Evolutionary conservation across 1,140 invertebrate genomes (phyloP), one percentile per base, ranked within the genome.

Genomic region (Bombus sylvicola): DNA sequence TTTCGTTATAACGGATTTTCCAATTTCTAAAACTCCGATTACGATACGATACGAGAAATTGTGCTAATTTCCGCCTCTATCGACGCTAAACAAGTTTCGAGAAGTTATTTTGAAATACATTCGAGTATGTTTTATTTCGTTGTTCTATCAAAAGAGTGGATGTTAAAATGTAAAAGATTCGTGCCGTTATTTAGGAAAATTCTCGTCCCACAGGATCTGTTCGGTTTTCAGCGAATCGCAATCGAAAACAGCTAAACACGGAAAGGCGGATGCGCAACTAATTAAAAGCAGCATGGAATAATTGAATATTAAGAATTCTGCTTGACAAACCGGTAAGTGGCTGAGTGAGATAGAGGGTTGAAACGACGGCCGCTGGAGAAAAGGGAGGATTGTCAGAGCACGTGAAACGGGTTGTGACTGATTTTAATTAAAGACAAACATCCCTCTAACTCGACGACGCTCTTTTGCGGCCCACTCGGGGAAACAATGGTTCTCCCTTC

Each of bases 361-460:
- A 79, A 41, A 34, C 3, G 76, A 39, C 2, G 74, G 76, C 18
- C 39, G 43, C 62, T 1, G 34, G 22, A 34, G n/a, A 12, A 39
- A 18, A 28, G 78, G 43, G 37, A 9, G 66, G 43, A 87, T 90
- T 75, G 80, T 86, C 87, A 68, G 69, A 53, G 71, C 72, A 85
- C 87, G 87, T 87, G 83, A 88, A 89, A 92, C 87, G 90, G 84
- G 83, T 92, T 89, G 86, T 86, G 89, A 89, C 88, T 86, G 91
- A 93, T 92, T 94, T 94, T 94, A 95, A 95, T 95, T 95, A 95
- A 95, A 95, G 93, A 92, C 93, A 95, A 95, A 95, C 94, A 94
- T 93, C 89, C 88, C 90, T 87, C 88, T 88, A 87, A 89, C 89
- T 91, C 82, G 79, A 82, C 85, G 91, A 90, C 83, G 88, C 86